Evolutionary conservation across 2,113 vertebrate species (phyloP), one percentile per base, ranked within the genome.

Genomic region (Ceuthmochares aereus): DNA sequence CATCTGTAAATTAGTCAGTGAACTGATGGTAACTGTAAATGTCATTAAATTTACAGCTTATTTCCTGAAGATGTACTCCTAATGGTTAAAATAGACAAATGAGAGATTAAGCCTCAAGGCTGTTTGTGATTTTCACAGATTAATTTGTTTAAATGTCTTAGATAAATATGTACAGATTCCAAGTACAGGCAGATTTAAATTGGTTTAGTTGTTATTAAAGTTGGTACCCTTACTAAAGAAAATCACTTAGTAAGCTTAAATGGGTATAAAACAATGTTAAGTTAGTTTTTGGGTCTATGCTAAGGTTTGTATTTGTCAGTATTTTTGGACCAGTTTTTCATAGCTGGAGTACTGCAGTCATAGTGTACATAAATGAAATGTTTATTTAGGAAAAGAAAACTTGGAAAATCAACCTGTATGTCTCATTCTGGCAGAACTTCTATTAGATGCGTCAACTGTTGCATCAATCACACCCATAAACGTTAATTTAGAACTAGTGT

Each of bases 291-390:
- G 47, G 47, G 10, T 49, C 30, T 72, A 3, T 37, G 25, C 18
- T 62, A 27, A 75, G 21, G 17, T 64, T 82, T 5, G 8, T 7
- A 4, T 30, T 59, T 0, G 0, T 74, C n/a, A 54, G 0, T 55
- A 5, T 19, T 21, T 45, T 18, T 6, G 10, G 15, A 21, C 22
- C 7, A 32, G 0, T 59, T 83, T 83, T 80, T 88, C 14, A 14
- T 52, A 49, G 32, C 3, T 32, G 10, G 20, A 60, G n/a, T 56
- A 23, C 51, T 78, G 26, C 29, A 36, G 7, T 68, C 68, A 7
- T 0, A 37, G 6, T 36, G 23, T 66, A 30, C 40, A 13, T 49
- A 36, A 30, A 43, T n/a, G 1, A 63, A 67, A 54, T 21, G 2
- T 18, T 64, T 81, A 4, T 0, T 14, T 70, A 29, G 37, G 77